Evolutionary conservation across 2,888 invertebrate genomes (phyloP).

Genomic region (Gortyna flavago): DNA sequence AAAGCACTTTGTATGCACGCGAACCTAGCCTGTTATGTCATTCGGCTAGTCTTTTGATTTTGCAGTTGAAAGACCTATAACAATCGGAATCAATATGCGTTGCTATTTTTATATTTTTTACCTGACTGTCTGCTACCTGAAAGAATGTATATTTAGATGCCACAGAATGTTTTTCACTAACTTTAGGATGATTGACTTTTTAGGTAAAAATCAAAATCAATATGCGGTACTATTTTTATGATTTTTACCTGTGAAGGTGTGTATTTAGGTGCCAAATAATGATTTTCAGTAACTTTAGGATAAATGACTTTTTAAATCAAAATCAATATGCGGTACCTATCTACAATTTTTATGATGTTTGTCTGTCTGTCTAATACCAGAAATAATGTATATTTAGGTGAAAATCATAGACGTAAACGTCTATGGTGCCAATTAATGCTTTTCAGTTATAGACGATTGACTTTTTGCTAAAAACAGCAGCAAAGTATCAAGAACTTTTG

Average conservation of each 20-base stretch:
- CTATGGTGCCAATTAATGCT: too few relatives aligned
- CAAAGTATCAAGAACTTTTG: neutral
- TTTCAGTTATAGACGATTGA: neutral
- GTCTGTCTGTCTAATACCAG: neutral
- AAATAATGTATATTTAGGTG: neutral
- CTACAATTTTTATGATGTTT: constrained; percentile 8
- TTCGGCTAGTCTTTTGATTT: constrained; percentile 42
- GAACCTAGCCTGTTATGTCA: constrained; percentile 45
- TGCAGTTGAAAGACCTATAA: constrained; percentile 46
- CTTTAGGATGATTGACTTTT: too few relatives aligned
- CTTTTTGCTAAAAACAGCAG: neutral
- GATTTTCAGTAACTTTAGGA: neutral
- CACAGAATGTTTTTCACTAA: too few relatives aligned
- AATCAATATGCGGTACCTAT: constrained; percentile 28
- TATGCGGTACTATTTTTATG: too few relatives aligned
- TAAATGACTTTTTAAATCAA: neutral
- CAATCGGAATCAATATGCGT: constrained; percentile 41
- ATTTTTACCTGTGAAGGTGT: neutral
- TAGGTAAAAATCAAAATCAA: neutral
- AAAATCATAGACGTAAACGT: too few relatives aligned
- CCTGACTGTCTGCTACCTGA: neutral
- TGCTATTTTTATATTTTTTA: constrained; percentile 11
- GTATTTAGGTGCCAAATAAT: neutral
- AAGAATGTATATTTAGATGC: neutral
- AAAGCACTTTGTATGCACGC: constrained; percentile 28